Percentiles rank a stretch among this genome's conserved stretches.
These are phyloP conservation scores for Muntiacus reevesi DNA, from an alignment of 2,113 vertebrate genomes.

Conservation along the genomic window DNA sequence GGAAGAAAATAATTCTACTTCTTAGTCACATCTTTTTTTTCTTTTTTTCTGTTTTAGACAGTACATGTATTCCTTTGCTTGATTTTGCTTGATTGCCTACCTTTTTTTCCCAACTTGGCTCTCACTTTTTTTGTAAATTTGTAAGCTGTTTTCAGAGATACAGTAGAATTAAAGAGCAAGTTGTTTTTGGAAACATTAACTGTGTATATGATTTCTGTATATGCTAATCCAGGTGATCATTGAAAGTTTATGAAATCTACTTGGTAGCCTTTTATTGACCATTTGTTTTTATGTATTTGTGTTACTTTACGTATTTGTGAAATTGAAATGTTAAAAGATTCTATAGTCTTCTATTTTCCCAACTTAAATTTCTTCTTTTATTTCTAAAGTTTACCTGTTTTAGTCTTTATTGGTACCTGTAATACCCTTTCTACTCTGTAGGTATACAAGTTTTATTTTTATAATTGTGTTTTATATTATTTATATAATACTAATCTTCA, in stretches of 20 bases:
- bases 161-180: neutral
- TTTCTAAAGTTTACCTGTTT: neutral
- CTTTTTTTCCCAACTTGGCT: neutral
- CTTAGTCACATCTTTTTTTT: neutral
- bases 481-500: neutral
- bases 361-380: neutral
- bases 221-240: neutral
- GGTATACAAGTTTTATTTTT: neutral
- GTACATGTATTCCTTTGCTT: neutral
- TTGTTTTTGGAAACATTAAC: conserved; percentile 1
- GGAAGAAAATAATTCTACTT: conserved; percentile 5
- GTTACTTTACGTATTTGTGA: neutral
- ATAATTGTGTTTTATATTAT: neutral
- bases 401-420: neutral
- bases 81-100: neutral
- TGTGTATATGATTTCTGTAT: neutral
- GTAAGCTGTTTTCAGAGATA: neutral
- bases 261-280: neutral
- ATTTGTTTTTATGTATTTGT: neutral
- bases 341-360: neutral
- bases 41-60: neutral
- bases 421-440: neutral
- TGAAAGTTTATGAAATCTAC: neutral
- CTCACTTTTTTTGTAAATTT: neutral
- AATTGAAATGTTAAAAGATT: neutral